A percentile compares a stretch with the other conserved stretches of the same genome.
Conservation (phyloP, 2,888 invertebrate species). For the Mylabris sibirica region DNA sequence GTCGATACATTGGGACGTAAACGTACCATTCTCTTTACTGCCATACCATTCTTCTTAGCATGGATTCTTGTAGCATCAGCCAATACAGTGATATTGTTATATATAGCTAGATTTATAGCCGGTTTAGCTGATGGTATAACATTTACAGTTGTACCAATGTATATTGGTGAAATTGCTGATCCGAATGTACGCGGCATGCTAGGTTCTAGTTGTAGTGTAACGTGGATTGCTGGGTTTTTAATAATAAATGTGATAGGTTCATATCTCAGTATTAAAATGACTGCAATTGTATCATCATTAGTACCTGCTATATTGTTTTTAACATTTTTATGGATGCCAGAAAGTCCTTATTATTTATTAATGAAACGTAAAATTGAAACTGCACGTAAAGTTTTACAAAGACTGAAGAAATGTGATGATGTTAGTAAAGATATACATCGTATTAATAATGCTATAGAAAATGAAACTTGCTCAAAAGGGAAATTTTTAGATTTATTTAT, state of each 20-base stretch:
- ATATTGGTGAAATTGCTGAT: constrained; percentile 69
- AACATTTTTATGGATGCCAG: constrained; percentile 65
- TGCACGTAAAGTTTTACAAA: constrained; percentile 41
- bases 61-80: constrained; percentile 72
- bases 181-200: constrained; percentile 67
- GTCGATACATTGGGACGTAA: constrained; percentile 75
- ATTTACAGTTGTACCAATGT: constrained; percentile 64
- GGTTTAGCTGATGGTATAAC: constrained; percentile 65
- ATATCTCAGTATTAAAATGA: constrained; percentile 48
- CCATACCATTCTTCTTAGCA: constrained; percentile 68
- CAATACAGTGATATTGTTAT: constrained; percentile 60
- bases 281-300: constrained; percentile 63
- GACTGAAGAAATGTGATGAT: constrained; percentile 2
- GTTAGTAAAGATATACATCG: constrained; percentile 7
- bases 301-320: constrained; percentile 62
- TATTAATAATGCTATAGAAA: constrained; percentile 2
- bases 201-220: constrained; percentile 66
- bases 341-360: constrained; percentile 64
- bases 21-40: constrained; percentile 68
- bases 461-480: constrained; percentile 53
- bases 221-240: constrained; percentile 67
- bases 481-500: constrained; percentile 66
- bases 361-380: background rate
- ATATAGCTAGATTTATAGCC: constrained; percentile 63
- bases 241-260: constrained; percentile 69